Conservation (phyloP, 2,888 invertebrate genomes). For the Prenolepis imparis region DNA sequence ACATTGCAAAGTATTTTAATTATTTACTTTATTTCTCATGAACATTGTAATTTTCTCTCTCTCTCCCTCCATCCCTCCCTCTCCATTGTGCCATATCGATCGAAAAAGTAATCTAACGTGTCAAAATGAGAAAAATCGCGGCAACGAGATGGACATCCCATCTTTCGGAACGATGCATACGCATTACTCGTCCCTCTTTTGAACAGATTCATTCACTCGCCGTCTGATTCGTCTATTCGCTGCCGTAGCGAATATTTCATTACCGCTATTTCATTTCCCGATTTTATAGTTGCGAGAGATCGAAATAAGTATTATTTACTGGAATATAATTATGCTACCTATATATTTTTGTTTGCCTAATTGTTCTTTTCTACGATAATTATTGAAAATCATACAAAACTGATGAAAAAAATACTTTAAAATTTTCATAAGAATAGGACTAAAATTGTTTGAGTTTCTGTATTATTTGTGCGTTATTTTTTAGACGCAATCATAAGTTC, state of each 20-base stretch:
- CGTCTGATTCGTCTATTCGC: conserved; percentile 49
- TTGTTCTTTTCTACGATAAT: conserved; percentile 37
- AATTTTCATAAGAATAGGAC: background rate
- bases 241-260: conserved; percentile 66
- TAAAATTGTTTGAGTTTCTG: background rate
- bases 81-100: background rate
- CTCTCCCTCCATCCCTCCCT: background rate
- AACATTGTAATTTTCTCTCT: conserved; percentile 17
- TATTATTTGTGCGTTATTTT: background rate
- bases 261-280: conserved; percentile 42
- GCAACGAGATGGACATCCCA: conserved; percentile 12
- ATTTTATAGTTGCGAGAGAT: conserved; percentile 56
- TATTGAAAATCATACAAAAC: conserved; percentile 11
- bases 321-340: conserved; percentile 25
- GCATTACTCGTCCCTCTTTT: conserved; percentile 59
- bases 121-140: conserved; percentile 33
- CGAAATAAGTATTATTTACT: conserved; percentile 68
- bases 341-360: conserved; percentile 52
- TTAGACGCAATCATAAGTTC: background rate
- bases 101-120: conserved; percentile 20
- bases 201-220: conserved; percentile 54
- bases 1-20: conserved; percentile 9
- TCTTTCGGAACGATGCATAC: conserved; percentile 53
- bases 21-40: background rate
- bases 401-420: background rate